These are phyloP conservation scores for Pyrochroa serraticornis DNA, from an alignment of 2,888 invertebrate genomes.

Conservation along the genomic window DNA sequence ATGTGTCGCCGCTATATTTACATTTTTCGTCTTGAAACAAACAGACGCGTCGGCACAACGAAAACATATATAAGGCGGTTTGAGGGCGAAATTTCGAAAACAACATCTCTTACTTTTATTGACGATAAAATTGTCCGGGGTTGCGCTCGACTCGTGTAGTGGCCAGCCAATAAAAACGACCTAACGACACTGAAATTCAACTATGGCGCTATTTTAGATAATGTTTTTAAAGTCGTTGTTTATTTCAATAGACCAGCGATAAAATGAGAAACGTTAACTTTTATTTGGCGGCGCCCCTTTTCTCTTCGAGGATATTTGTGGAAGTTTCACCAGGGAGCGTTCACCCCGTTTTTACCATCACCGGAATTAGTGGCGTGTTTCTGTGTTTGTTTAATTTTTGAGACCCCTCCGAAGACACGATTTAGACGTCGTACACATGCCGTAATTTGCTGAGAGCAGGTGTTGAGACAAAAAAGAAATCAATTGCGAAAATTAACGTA, in stretches of 20 bases:
- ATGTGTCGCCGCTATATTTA: constrained; percentile 16
- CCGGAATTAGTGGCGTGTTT: constrained; percentile 5
- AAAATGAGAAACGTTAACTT: neutral
- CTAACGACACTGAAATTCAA: constrained; percentile 9
- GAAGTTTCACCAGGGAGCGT: no score
- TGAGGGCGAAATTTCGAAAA: constrained; percentile 10
- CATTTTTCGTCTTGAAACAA: constrained; percentile 17
- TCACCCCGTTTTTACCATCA: no score
- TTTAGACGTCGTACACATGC: constrained; percentile 6
- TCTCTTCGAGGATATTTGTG: neutral
- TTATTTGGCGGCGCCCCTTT: neutral
- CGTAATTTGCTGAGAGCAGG: constrained; percentile 7
- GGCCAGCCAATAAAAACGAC: constrained; percentile 10
- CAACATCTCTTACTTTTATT: constrained; percentile 7
- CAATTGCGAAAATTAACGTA: no score
- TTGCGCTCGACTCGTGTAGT: constrained; percentile 4
- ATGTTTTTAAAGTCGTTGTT: constrained; percentile 10
- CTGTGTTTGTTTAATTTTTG: constrained; percentile 8
- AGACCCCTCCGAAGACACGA: neutral
- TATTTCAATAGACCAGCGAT: constrained; percentile 12
- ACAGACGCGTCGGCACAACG: constrained; percentile 4
- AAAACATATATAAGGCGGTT: constrained; percentile 2
- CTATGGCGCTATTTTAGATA: constrained; percentile 14
- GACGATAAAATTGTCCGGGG: constrained; percentile 18
- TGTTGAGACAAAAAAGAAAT: neutral